These are phyloP conservation scores for Morpho helenor DNA, from an alignment of 2,888 invertebrate species.

Conservation along the genomic window DNA sequence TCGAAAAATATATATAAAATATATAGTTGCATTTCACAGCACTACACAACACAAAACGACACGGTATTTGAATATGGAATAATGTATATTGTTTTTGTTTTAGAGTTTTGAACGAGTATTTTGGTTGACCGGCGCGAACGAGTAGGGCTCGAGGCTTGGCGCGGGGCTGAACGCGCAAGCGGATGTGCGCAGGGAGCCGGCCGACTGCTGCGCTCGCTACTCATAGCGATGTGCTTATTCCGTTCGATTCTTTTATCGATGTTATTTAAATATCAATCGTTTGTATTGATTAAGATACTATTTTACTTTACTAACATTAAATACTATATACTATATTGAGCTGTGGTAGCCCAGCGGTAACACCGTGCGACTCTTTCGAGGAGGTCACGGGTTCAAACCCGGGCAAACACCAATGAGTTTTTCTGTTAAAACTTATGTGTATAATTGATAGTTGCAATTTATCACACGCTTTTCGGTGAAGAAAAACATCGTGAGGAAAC, in stretches of 20 bases:
- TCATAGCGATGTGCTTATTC: constrained; percentile 30
- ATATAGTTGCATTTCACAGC: not conserved
- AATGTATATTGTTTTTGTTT: not conserved
- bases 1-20: constrained; percentile 14
- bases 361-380: too few species aligned
- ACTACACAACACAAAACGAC: not conserved
- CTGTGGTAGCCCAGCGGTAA: too few species aligned
- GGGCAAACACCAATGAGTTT: too few species aligned
- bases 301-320: too few species aligned
- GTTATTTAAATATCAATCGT: too few species aligned
- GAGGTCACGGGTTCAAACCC: too few species aligned
- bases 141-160: constrained; percentile 31
- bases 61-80: not conserved
- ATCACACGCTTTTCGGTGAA: too few species aligned
- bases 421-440: too few species aligned
- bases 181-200: constrained; percentile 72
- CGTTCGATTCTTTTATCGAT: constrained; percentile 46
- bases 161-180: constrained; percentile 67
- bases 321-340: too few species aligned
- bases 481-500: too few species aligned
- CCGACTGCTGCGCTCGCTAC: constrained; percentile 56
- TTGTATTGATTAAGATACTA: too few species aligned
- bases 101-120: constrained; percentile 13
- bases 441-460: too few species aligned
- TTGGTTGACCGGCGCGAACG: constrained; percentile 4